These are phyloP conservation scores for Heliornis fulica DNA, from an alignment of 2,113 vertebrate genomes.

Conservation along the genomic window DNA sequence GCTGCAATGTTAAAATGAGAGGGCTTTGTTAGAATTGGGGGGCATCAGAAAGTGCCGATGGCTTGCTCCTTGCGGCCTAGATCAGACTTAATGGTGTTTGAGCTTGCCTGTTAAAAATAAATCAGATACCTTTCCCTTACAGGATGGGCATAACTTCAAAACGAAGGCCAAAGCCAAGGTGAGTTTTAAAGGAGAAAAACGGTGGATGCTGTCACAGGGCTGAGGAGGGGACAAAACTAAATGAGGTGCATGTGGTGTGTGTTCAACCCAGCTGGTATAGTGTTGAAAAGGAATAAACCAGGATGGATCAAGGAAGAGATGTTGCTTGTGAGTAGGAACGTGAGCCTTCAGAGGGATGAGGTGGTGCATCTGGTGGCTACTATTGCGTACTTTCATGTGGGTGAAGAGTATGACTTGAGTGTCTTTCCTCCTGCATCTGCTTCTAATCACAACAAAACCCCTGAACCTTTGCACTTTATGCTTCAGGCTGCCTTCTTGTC, in stretches of 20 bases:
- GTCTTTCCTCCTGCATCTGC: background rate
- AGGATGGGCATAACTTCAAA: background rate
- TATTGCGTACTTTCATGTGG: background rate
- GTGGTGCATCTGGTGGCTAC: background rate
- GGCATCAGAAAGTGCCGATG: background rate
- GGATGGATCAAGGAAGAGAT: background rate
- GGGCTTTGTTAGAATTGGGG: background rate
- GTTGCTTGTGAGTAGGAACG: background rate
- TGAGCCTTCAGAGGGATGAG: background rate
- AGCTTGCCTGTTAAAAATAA: background rate
- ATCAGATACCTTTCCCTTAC: accelerated
- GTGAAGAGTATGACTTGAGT: background rate
- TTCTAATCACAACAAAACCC: background rate
- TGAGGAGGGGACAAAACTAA: background rate
- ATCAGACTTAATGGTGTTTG: background rate
- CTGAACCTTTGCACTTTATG: background rate
- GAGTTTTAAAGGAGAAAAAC: background rate
- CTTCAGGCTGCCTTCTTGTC: background rate
- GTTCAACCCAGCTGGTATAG: background rate
- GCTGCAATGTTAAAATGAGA: background rate
- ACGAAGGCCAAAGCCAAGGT: background rate
- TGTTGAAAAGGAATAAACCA: background rate
- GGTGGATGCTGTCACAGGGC: background rate
- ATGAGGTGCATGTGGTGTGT: background rate
- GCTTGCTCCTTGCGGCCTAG: background rate